Conservation (phyloP, 2,113 vertebrate species). For the Bambusicola thoracicus region DNA sequence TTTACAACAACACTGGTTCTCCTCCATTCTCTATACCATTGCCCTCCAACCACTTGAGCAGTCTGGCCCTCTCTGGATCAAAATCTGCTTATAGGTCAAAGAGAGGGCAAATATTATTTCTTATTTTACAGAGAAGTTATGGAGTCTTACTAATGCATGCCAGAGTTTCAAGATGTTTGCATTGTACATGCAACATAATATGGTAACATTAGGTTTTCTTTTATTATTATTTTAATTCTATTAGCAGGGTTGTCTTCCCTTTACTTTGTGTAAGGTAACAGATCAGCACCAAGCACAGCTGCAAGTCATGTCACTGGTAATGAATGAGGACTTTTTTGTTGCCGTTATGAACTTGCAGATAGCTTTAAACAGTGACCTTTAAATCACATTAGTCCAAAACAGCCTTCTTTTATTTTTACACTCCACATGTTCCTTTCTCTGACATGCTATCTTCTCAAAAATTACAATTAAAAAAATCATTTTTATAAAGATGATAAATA, state of each 20-base stretch:
- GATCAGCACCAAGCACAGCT: neutral
- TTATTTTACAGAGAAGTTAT: neutral
- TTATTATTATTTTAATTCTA: neutral
- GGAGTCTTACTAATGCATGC: neutral
- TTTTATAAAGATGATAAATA: neutral
- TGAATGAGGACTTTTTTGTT: neutral
- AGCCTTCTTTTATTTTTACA: neutral
- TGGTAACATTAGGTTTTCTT: neutral
- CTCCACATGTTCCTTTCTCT: neutral
- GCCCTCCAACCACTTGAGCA: neutral
- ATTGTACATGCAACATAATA: neutral
- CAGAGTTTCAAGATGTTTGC: neutral
- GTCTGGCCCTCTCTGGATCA: neutral
- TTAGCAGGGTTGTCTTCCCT: neutral
- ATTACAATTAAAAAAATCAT: neutral
- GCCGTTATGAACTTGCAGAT: constrained; percentile 14
- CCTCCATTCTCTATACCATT: rapidly evolving
- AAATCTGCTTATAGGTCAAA: neutral
- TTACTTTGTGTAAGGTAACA: neutral
- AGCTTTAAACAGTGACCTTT: constrained; percentile 27
- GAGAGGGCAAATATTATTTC: neutral
- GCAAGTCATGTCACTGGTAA: neutral
- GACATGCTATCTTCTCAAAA: neutral
- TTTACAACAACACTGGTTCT: neutral
- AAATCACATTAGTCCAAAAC: constrained; percentile 4